Evolutionary conservation across 2,113 vertebrate species (phyloP).

Genomic region (Lasiurus cinereus): DNA sequence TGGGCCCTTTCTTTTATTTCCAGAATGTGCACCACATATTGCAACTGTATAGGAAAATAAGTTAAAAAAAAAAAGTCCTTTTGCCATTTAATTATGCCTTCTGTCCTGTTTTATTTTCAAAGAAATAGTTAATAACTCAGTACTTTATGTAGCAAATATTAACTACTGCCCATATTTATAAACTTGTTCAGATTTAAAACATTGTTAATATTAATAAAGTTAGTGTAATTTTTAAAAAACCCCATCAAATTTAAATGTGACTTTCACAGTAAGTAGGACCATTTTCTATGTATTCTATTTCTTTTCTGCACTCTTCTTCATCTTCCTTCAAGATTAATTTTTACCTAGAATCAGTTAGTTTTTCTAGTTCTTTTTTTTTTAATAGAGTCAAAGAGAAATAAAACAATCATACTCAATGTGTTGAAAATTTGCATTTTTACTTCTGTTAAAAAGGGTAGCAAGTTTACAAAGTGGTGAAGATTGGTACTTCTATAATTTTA

Average conservation of each 20-base stretch:
- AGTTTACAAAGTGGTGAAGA: conserved; percentile 58
- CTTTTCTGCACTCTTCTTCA: conserved; percentile 71
- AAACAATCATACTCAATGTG: conserved; percentile 68
- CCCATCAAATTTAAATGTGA: conserved; percentile 41
- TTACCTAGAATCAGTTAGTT: conserved; percentile 64
- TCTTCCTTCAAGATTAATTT: conserved; percentile 55
- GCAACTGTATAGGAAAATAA: conserved; percentile 30
- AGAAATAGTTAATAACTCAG: conserved; percentile 62
- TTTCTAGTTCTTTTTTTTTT: conserved; percentile 34
- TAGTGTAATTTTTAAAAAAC: conserved; percentile 64
- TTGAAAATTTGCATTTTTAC: conserved; percentile 84
- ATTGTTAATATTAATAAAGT: conserved; percentile 64
- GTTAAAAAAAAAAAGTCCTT: conserved; percentile 18
- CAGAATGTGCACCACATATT: conserved; percentile 45
- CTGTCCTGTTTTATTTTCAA: conserved; percentile 54
- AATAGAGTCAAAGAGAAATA: conserved; percentile 75
- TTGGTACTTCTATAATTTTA: conserved; percentile 14
- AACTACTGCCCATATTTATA: conserved; percentile 58
- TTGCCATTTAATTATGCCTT: conserved; percentile 54
- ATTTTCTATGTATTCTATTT: conserved; percentile 75
- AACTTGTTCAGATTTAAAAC: conserved; percentile 66
- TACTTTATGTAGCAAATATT: conserved; percentile 41
- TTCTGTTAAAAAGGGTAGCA: conserved; percentile 61
- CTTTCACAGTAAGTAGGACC: conserved; percentile 68
- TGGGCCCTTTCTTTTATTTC: not conserved